phyloP scores from a whole-genome alignment of 2,888 invertebrate species.

The Elysia crispata region DNA sequence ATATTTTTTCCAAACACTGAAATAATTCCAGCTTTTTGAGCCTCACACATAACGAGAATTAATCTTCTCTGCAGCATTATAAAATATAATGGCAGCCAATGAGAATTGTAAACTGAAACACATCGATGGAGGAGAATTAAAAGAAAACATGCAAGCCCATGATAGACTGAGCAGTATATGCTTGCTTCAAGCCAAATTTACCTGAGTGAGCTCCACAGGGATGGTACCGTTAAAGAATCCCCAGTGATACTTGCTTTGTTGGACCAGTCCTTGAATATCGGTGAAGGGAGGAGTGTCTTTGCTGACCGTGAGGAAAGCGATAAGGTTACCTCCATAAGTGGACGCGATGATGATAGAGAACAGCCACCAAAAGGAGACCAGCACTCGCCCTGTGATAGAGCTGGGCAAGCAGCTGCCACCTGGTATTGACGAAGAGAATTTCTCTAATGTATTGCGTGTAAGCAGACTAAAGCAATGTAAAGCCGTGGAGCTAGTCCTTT shows the following conservation, averaged over 20 bases:
- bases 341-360: constrained; percentile 68
- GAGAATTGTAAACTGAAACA: no score
- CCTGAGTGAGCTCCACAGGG: constrained; percentile 60
- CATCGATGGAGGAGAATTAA: no score
- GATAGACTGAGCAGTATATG: no score
- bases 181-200: constrained; percentile 42
- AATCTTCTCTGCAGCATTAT: no score
- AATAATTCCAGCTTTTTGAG: no score
- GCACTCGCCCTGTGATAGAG: constrained; percentile 62
- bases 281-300: constrained; percentile 65
- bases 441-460: no score
- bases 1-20: no score
- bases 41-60: no score
- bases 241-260: constrained; percentile 61
- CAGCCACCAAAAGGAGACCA: constrained; percentile 66
- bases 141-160: no score
- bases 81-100: no score
- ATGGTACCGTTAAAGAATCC: constrained; percentile 59
- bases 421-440: constrained; percentile 34
- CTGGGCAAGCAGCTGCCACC: constrained; percentile 63
- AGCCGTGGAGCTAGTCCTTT: no score
- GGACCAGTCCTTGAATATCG: constrained; percentile 61
- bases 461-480: no score
- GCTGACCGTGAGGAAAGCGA: constrained; percentile 71
- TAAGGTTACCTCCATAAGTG: constrained; percentile 72